phyloP scores from a whole-genome alignment of 2,113 vertebrate genomes.

The Rhadina sibilatrix region DNA sequence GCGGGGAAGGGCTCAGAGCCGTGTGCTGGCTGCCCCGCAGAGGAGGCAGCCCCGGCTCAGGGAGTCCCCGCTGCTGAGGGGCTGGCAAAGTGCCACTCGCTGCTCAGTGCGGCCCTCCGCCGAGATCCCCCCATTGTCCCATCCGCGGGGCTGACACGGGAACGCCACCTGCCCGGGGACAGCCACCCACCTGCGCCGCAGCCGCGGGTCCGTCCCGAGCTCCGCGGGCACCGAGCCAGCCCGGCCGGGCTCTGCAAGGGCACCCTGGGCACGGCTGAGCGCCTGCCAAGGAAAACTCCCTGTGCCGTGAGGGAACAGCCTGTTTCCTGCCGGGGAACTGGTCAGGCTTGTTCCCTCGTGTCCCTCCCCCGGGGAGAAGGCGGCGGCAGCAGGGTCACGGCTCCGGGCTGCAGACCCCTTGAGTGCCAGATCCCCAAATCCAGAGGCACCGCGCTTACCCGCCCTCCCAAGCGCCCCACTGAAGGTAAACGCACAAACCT shows the following conservation, averaged over 20 bases:
- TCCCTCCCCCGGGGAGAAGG: not conserved
- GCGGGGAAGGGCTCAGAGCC: accelerated
- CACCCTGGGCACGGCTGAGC: not conserved
- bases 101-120: accelerated
- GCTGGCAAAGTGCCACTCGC: not conserved
- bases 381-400: not conserved
- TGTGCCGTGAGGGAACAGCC: not conserved
- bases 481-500: accelerated
- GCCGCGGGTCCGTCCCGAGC: accelerated
- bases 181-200: not conserved
- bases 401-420: accelerated
- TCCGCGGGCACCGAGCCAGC: not conserved
- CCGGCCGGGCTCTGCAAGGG: not conserved
- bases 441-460: accelerated
- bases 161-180: accelerated
- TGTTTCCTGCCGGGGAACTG: constrained; percentile 19
- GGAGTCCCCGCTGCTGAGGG: not conserved
- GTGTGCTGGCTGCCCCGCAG: accelerated
- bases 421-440: not conserved
- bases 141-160: accelerated
- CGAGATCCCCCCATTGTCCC: accelerated
- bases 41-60: accelerated
- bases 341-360: constrained; percentile 6
- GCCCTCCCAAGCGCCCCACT: accelerated
- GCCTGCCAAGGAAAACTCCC: constrained; percentile 38